Evolutionary conservation across 2,113 vertebrate genomes (phyloP).

Genomic region (Thamnophis sirtalis): DNA sequence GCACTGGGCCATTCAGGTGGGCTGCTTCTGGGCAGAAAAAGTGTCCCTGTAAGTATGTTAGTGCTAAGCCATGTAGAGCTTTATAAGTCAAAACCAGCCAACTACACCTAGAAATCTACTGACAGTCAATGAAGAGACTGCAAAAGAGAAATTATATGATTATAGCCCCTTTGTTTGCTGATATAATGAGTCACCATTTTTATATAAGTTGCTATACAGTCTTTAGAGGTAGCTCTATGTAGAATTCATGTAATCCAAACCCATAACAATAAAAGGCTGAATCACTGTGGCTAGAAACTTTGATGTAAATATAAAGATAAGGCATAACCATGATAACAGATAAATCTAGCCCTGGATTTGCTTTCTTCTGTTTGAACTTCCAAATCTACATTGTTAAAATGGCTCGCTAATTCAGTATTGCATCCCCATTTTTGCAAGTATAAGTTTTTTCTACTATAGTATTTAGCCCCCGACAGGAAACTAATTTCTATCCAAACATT

Average conservation of each 20-base stretch:
- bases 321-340: background rate
- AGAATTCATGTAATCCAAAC: background rate
- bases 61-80: background rate
- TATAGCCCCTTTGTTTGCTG: background rate
- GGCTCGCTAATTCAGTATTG: background rate
- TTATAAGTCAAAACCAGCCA: background rate
- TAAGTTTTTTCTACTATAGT: background rate
- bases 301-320: background rate
- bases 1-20: background rate
- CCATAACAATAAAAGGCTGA: background rate
- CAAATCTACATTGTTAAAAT: background rate
- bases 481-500: background rate
- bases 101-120: background rate
- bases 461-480: background rate
- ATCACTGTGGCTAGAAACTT: background rate
- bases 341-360: background rate
- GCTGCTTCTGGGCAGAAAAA: background rate
- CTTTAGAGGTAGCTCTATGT: background rate
- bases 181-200: background rate
- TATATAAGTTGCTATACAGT: background rate
- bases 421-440: background rate
- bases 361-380: background rate
- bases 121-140: background rate
- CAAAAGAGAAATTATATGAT: background rate
- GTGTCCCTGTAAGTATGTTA: background rate